Base-by-base conservation (phyloP, 2,113 vertebrate genomes). In the Pangasianodon hypophthalmus region DNA sequence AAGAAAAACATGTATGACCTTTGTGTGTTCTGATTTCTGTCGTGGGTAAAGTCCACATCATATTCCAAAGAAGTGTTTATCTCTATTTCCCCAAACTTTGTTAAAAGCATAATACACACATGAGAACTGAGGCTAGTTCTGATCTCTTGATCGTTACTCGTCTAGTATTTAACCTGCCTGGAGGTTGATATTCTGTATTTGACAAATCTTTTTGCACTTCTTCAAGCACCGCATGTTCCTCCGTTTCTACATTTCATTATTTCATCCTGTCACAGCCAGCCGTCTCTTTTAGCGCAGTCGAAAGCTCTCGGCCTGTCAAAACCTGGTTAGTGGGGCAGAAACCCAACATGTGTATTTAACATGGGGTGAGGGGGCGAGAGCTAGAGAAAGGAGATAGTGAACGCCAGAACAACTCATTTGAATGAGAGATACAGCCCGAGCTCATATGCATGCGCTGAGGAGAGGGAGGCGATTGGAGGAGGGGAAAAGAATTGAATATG, bases 401-500 rank as follows among this genome's bases (percentile, higher is more conserved):
- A 87, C 62, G 62, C 80, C 58, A 56, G 86, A 86, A 91, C 84
- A 97, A 96, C 96, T 92, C 91, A 97, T 97, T 97, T 97, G 97
- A 97, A 97, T 97, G 95, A 94, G 91, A 96, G 95, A 96, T 96
- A 96, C 92, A 96, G 94, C 95, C 95, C 95, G 95, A 96, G 95
- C 96, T 97, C 96, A 97, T 97, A 97, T 97, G 96, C 96, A 97
- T 97, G 90, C 96, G 10, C 62, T 16, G 71, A 69, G 89, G 84
- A 91, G 50, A 86, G 84, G 67, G 83, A 84, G 83, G 87, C 18
- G 62, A 87, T 86, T 56, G 75, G 89, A 86, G 90, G 71, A 69
- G 73, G 48, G 48, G 79, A 90, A 77, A 97, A 97, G 97, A 97
- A 97, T 97, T 97, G 97, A 97, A 97, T 97, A 97, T 96, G 97